These are phyloP conservation scores for Smittia aterrima DNA, from an alignment of 2,888 invertebrate species.

Conservation along the genomic window DNA sequence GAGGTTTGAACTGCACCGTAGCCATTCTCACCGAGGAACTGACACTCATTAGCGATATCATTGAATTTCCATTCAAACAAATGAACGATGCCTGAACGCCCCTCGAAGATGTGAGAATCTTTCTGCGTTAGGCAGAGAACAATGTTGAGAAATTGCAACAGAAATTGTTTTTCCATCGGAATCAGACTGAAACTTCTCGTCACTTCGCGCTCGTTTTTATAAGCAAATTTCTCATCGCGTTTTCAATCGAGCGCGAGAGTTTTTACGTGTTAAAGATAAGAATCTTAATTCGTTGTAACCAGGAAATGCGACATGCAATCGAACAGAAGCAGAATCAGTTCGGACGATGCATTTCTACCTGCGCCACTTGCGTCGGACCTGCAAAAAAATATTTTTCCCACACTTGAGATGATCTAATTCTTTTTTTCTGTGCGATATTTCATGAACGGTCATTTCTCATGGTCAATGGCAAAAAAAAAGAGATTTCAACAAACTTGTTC, in stretches of 20 bases:
- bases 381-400: background rate
- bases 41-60: constrained; percentile 18
- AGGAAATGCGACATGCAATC: constrained; percentile 5
- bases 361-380: background rate
- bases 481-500: background rate
- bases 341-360: background rate
- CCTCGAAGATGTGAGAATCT: constrained; percentile 9
- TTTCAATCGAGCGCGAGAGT: background rate
- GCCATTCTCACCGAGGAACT: constrained; percentile 2
- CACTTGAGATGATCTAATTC: constrained; percentile 10
- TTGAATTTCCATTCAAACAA: constrained; percentile 34
- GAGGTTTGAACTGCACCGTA: constrained; percentile 21
- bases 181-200: background rate
- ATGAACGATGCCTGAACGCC: constrained; percentile 19
- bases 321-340: background rate
- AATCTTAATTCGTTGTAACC: background rate
- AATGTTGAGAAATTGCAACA: background rate
- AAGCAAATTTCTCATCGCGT: background rate
- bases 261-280: background rate
- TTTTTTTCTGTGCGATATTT: background rate
- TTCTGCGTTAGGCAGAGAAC: background rate
- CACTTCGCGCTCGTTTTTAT: background rate
- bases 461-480: background rate
- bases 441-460: constrained; percentile 6
- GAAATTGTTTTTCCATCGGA: background rate